These are phyloP conservation scores for Ivindomyrus marchei DNA, from an alignment of 2,113 vertebrate genomes.

Conservation along the genomic window DNA sequence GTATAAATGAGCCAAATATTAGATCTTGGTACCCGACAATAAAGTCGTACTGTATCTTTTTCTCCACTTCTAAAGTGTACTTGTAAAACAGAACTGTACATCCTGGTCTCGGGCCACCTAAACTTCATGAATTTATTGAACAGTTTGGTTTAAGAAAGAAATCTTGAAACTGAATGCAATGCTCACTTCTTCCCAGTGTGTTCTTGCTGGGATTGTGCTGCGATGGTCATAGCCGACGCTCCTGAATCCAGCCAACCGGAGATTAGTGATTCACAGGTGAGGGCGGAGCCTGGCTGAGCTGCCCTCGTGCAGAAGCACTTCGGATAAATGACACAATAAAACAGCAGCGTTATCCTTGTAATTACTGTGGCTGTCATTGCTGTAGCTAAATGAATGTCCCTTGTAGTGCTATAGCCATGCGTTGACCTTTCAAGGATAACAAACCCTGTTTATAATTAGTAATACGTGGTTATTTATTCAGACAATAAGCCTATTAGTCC, in stretches of 20 bases:
- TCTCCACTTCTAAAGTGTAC: background rate
- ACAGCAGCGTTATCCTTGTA: background rate
- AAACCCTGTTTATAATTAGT: background rate
- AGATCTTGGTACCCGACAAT: background rate
- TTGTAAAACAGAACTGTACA: background rate
- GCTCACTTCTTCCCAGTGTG: background rate
- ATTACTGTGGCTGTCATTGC: background rate
- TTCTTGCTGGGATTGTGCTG: background rate
- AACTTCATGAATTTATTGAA: background rate
- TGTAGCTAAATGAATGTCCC: background rate
- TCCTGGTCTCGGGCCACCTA: background rate
- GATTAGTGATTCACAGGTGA: background rate
- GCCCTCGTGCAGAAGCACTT: background rate
- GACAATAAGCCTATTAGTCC: background rate
- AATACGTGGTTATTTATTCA: background rate
- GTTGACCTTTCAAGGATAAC: background rate
- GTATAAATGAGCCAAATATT: background rate
- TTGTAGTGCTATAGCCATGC: background rate
- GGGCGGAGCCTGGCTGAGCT: background rate
- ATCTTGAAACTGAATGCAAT: background rate
- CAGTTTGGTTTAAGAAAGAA: background rate
- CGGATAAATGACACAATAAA: background rate
- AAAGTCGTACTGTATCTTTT: background rate
- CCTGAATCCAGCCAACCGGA: background rate
- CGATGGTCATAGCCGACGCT: background rate